Evolutionary conservation across 2,797 vertebrate species (phyloP).

Genomic region (Aphelocoma californica): DNA sequence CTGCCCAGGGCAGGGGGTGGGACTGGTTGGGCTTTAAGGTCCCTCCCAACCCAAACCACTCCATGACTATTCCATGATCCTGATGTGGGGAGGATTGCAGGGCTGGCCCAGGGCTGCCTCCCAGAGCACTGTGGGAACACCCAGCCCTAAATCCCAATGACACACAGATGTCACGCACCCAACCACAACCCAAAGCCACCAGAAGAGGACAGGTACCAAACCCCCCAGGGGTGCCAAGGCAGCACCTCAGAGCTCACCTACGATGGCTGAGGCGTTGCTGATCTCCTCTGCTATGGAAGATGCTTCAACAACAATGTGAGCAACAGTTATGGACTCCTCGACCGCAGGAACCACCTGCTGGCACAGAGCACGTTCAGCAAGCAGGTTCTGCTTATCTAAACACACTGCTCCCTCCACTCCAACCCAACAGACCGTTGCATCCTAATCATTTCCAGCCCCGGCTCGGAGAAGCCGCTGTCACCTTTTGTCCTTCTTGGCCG

Average conservation of each 20-base stretch:
- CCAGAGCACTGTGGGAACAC: rapidly evolving
- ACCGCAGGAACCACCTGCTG: constrained; percentile 68
- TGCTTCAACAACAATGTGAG: constrained; percentile 78
- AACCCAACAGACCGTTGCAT: background rate
- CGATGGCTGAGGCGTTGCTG: constrained; percentile 44
- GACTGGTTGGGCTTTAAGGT: rapidly evolving
- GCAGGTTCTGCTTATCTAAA: background rate
- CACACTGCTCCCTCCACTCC: background rate
- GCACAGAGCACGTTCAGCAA: background rate
- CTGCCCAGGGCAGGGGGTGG: background rate
- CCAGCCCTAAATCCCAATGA: background rate
- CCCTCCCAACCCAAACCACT: background rate
- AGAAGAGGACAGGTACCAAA: background rate
- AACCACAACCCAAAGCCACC: rapidly evolving
- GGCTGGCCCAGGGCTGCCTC: background rate
- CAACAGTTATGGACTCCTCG: constrained; percentile 75
- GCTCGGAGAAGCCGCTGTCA: background rate
- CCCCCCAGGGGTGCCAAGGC: rapidly evolving
- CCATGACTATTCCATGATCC: background rate
- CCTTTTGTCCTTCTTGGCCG: constrained; percentile 64
- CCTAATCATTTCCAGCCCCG: background rate
- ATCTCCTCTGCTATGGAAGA: constrained; percentile 73
- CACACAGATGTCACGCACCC: rapidly evolving
- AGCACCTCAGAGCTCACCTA: constrained; percentile 64
- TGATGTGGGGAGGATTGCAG: rapidly evolving